Evolutionary conservation across 2,888 invertebrate species (phyloP), one percentile per base, ranked within the genome.

Genomic region (Conus canariensis): DNA sequence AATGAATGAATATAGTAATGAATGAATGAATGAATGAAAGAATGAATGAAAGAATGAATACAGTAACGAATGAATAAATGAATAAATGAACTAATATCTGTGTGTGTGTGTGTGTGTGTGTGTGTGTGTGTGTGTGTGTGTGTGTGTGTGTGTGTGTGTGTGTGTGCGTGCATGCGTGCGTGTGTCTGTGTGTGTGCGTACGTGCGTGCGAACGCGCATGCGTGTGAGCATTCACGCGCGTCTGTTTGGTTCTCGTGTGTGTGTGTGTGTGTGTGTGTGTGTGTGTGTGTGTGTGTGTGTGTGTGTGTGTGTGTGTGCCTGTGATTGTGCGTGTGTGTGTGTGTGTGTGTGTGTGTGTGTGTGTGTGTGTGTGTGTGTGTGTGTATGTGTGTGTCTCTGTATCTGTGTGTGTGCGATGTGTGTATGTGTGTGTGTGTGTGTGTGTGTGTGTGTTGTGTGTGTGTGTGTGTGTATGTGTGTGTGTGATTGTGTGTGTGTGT

Each of bases 261-360:
- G 64, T 14, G 64, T 14, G 64, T 14, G 64, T 14, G 64, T 14
- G 3, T 14, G 70, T 0, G 4, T 22, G 70, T 22, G 70, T 22
- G 70, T 70, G 70, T 70, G 70, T 70, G 70, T 70, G 70, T 70
- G 70, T 70, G 70, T 70, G 70, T 70, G 70, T 70, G 70, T 70
- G 70, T 70, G 70, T 70, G 70, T 70, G 22, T 70, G 19, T 70
- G 70, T 70, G 70, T 70, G 70, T 70, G 70, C 7, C 6, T 70
- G 70, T 70, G 70, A 6, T 5, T 70, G 70, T 70, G 70, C 7
- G 70, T 70, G 70, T 70, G 70, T 70, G 70, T 70, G 70, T 22
- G 70, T 22, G 70, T 3, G 70, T 3, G 70, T 3, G 19, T 22
- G 70, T 22, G 70, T 3, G 70, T 3, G 19, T 70, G 6, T 6